Conservation (phyloP, 37 sponge, comb jelly and placozoan genomes). For the Agelas oroides region DNA sequence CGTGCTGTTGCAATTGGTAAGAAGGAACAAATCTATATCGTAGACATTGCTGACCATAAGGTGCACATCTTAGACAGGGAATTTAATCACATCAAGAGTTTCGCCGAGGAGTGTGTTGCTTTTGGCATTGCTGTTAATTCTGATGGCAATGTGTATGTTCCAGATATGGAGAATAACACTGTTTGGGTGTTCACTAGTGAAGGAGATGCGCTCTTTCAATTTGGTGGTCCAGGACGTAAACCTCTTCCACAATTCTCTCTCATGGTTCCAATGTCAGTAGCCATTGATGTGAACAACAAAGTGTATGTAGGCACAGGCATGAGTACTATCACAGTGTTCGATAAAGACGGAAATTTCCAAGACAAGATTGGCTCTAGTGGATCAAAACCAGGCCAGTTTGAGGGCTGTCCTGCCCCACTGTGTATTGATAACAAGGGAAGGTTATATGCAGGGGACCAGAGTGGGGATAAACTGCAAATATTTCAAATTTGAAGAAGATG, state of each 20-base stretch:
- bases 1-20: background rate
- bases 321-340: slow-evolving; percentile 5
- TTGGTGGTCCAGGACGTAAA: slow-evolving; percentile 18
- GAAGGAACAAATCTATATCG: background rate
- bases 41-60: background rate
- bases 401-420: background rate
- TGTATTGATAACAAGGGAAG: slow-evolving; percentile 5
- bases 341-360: slow-evolving; percentile 20
- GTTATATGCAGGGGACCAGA: slow-evolving; percentile 41
- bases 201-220: slow-evolving; percentile 1
- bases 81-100: background rate
- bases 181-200: slow-evolving; percentile 9
- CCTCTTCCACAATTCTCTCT: slow-evolving; percentile 25
- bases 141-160: slow-evolving; percentile 8
- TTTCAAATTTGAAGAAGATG: background rate
- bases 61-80: background rate
- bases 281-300: slow-evolving; percentile 3
- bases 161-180: background rate
- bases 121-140: background rate
- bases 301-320: slow-evolving; percentile 24
- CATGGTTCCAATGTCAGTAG: background rate
- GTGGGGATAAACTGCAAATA: slow-evolving; percentile 33
- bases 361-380: background rate
- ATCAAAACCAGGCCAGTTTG: slow-evolving; percentile 3
- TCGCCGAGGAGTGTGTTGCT: background rate